Conservation (phyloP, 1,140 invertebrate species). For the Trichonephila inaurata region DNA sequence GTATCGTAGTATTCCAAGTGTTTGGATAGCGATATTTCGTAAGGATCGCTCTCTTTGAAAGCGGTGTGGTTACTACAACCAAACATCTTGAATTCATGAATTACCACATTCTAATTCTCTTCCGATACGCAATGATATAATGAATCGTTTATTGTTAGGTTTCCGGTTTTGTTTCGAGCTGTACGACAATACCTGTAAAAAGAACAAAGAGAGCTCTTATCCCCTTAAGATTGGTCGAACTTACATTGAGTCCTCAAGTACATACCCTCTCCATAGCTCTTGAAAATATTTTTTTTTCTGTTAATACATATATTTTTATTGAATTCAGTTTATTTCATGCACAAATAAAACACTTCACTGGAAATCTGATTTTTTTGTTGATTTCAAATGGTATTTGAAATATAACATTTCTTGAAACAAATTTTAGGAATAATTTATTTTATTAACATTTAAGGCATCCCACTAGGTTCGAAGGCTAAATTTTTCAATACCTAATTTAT, state of each 20-base stretch:
- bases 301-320: not conserved
- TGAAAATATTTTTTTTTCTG: not conserved
- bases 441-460: too few species aligned
- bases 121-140: constrained; percentile 11
- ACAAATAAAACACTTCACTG: too few species aligned
- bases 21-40: constrained; percentile 30
- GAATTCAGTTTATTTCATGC: too few species aligned
- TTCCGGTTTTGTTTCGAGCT: constrained; percentile 12
- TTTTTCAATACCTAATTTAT: too few species aligned
- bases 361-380: too few species aligned
- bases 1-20: constrained; percentile 19
- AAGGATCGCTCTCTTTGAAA: constrained; percentile 10
- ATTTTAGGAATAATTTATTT: too few species aligned
- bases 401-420: too few species aligned
- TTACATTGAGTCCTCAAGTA: too few species aligned
- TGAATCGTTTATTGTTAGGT: constrained; percentile 12
- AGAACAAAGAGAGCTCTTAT: not conserved
- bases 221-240: not conserved
- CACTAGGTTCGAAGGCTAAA: too few species aligned
- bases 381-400: too few species aligned
- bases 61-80: constrained; percentile 1
- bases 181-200: not conserved
- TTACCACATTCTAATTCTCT: constrained; percentile 18
- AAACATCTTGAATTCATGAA: constrained; percentile 35
- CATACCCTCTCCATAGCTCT: too few species aligned